These are phyloP conservation scores for Callimorpha dominula DNA, from an alignment of 2,888 invertebrate genomes.

Conservation along the genomic window DNA sequence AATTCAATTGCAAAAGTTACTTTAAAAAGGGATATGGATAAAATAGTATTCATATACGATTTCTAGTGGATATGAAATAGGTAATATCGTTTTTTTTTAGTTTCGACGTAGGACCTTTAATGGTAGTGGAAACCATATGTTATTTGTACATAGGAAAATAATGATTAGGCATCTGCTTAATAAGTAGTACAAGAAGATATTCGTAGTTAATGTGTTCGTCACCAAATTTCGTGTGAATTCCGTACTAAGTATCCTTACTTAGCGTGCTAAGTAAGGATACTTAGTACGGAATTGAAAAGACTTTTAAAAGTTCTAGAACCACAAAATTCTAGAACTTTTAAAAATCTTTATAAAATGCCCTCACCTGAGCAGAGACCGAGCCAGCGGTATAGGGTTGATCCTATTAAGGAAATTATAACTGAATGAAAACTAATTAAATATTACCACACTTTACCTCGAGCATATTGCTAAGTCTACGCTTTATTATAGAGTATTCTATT, in stretches of 20 bases:
- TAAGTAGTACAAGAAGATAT: too few relatives aligned
- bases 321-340: neutral
- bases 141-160: neutral
- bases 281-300: neutral
- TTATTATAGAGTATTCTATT: conserved; percentile 1
- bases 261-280: too few relatives aligned
- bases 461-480: conserved; percentile 5
- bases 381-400: neutral
- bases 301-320: neutral
- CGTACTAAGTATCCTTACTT: neutral
- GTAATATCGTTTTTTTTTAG: too few relatives aligned
- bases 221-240: neutral
- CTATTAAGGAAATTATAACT: neutral
- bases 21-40: neutral
- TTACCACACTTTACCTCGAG: neutral
- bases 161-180: neutral
- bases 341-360: neutral
- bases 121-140: too few relatives aligned
- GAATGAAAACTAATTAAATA: neutral
- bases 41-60: neutral
- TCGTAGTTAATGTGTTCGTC: neutral
- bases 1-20: neutral
- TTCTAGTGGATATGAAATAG: neutral
- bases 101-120: too few relatives aligned
- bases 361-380: neutral